Percentiles rank a stretch among this genome's conserved stretches.
phyloP scores from a whole-genome alignment of 1,140 invertebrate species.

The Panagrolaimus sp. region DNA sequence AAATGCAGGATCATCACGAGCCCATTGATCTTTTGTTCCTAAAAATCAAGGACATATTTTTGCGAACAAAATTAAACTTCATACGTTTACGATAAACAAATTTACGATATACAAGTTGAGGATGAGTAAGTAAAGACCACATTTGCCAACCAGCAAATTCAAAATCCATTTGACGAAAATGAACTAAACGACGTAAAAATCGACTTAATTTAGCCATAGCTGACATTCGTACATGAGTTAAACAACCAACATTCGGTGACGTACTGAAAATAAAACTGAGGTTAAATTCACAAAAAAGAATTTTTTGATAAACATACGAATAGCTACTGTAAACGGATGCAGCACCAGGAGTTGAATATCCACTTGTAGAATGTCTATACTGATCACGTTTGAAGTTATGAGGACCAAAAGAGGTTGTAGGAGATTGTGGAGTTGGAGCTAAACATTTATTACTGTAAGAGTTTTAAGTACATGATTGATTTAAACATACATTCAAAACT shows the following conservation, averaged over 20 bases:
- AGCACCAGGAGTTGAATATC: slow-evolving; percentile 46
- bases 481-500: too few relatives aligned
- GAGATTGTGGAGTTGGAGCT: slow-evolving; percentile 20
- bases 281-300: too few relatives aligned
- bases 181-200: slow-evolving; percentile 73
- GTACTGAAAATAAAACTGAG: too few relatives aligned
- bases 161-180: slow-evolving; percentile 98
- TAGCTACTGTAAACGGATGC: slow-evolving; percentile 37
- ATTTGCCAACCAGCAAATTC: slow-evolving; percentile 99
- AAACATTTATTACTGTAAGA: too few relatives aligned
- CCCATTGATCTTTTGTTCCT: slow-evolving; percentile 98
- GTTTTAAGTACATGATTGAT: too few relatives aligned
- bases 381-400: slow-evolving; percentile 8
- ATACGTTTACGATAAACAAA: slow-evolving; percentile 96
- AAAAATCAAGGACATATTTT: slow-evolving; percentile 60
- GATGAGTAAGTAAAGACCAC: slow-evolving; percentile 85
- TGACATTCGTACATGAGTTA: slow-evolving; percentile 57
- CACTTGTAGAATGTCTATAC: slow-evolving; percentile 34
- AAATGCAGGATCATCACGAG: slow-evolving; percentile 97
- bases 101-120: slow-evolving; percentile 93
- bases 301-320: slow-evolving; percentile 15
- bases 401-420: slow-evolving; percentile 33
- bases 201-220: slow-evolving; percentile 50
- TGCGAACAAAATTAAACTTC: slow-evolving; percentile 56
- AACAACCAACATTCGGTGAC: slow-evolving; percentile 46